Base-by-base conservation (phyloP, 1,140 invertebrate species). In the Drosophila gunungcola region DNA sequence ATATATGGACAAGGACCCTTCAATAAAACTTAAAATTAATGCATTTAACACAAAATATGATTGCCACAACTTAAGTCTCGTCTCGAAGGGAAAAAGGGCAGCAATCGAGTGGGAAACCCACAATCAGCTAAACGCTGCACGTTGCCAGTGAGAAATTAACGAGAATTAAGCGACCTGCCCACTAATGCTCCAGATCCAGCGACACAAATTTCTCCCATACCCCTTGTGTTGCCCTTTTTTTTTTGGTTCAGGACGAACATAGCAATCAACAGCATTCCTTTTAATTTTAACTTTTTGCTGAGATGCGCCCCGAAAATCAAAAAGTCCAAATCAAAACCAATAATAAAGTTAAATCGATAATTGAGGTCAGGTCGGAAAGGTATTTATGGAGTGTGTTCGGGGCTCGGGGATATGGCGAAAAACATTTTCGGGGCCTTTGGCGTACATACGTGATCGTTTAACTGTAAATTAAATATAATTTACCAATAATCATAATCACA, bases 341-440 rank as follows among this genome's bases (percentile, higher is more conserved):
- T 91, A 92, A 91, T 91, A 92, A 92, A 92, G 74, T 92, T 92
- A 92, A 92, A 92, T 92, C 91, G 91, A 92, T 92, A 92, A 92
- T 92, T 92, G 91, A 91, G 88, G 91, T 92, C 90, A 91, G 65
- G 64, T 75, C 54, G 72, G 42, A 61, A 61, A 73, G 64, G 55
- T 49, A 82, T 73, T 77, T 68, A 61, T 39, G 53, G 36, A 62
- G 53, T 57, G 53, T 62, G 36, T 57, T 57, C 32, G n/a, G 36
- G 34, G 64, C 36, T 43, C 45, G 51, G 49, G 29, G 34, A 46
- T 61, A 25, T 10, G 46, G 48, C 38, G n/a, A 49, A 65, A 58
- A 58, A 69, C 51, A 61, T 53, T 55, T 80, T 49, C 32, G 36
- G 45, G 48, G 63, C 57, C 68, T 61, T 81, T 84, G 73, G 73